phyloP scores from a whole-genome alignment of 2,888 invertebrate species.

The Apotomis turbidana region DNA sequence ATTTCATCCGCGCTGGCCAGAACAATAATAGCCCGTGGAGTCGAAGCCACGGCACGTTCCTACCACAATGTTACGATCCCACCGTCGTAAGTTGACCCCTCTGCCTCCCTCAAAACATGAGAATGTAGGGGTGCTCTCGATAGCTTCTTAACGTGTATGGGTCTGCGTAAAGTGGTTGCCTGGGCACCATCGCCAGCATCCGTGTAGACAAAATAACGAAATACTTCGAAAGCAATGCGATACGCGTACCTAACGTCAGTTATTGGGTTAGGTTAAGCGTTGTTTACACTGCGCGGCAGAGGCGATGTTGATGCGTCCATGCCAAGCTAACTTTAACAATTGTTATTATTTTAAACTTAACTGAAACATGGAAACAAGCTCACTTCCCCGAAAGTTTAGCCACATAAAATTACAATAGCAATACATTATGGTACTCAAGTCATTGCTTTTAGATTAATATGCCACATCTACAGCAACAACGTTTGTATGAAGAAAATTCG shows the following conservation, averaged over 20 bases:
- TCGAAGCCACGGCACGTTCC: slow-evolving; percentile 82
- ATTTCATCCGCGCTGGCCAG: slow-evolving; percentile 82
- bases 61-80: slow-evolving; percentile 75
- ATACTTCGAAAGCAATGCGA: slow-evolving; percentile 82
- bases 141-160: slow-evolving; percentile 44
- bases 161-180: slow-evolving; percentile 59
- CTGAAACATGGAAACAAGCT: slow-evolving; percentile 10
- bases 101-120: slow-evolving; percentile 51
- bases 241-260: slow-evolving; percentile 64
- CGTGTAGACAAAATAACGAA: slow-evolving; percentile 83
- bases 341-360: slow-evolving; percentile 44
- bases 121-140: slow-evolving; percentile 49
- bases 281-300: slow-evolving; percentile 74
- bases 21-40: slow-evolving; percentile 81
- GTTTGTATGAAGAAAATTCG: too few relatives aligned
- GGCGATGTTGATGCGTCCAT: slow-evolving; percentile 77
- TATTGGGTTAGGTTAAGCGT: slow-evolving; percentile 82
- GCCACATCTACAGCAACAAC: not conserved
- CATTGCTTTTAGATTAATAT: not conserved
- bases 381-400: slow-evolving; percentile 11
- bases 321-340: slow-evolving; percentile 59
- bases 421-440: not conserved
- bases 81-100: slow-evolving; percentile 63
- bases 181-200: slow-evolving; percentile 77
- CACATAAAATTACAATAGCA: slow-evolving; percentile 29